phyloP scores from a whole-genome alignment of 2,888 invertebrate species.

The Hermaeophaga mercurialis region DNA sequence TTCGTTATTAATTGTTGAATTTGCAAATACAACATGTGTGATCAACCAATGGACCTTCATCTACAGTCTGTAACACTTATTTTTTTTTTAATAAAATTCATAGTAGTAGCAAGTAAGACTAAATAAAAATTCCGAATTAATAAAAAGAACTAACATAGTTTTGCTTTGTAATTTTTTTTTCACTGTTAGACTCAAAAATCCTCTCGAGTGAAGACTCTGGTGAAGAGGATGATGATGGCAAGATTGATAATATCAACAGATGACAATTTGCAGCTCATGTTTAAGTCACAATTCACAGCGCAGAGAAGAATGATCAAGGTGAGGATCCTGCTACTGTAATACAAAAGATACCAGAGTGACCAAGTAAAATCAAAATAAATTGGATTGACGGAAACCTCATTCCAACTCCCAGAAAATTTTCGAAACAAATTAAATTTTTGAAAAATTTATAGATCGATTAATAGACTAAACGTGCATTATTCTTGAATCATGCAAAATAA shows the following conservation, averaged over 20 bases:
- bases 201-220: constrained; percentile 32
- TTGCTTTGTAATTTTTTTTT: background rate
- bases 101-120: constrained; percentile 4
- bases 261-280: constrained; percentile 25
- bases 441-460: too few relatives aligned
- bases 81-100: background rate
- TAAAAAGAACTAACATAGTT: constrained; percentile 2
- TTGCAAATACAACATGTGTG: background rate
- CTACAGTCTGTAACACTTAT: background rate
- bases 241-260: constrained; percentile 25
- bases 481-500: too few relatives aligned
- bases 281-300: constrained; percentile 17
- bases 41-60: background rate
- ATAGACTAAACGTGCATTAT: background rate
- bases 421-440: too few relatives aligned
- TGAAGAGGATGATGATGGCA: constrained; percentile 32
- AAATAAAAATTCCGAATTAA: background rate
- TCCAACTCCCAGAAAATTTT: too few relatives aligned
- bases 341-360: constrained; percentile 2
- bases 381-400: background rate
- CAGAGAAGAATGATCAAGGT: background rate
- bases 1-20: background rate
- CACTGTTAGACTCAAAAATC: background rate
- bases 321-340: background rate
- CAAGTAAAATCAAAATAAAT: background rate